Conservation (phyloP, 2,797 vertebrate species). For the Sebastes minor region DNA sequence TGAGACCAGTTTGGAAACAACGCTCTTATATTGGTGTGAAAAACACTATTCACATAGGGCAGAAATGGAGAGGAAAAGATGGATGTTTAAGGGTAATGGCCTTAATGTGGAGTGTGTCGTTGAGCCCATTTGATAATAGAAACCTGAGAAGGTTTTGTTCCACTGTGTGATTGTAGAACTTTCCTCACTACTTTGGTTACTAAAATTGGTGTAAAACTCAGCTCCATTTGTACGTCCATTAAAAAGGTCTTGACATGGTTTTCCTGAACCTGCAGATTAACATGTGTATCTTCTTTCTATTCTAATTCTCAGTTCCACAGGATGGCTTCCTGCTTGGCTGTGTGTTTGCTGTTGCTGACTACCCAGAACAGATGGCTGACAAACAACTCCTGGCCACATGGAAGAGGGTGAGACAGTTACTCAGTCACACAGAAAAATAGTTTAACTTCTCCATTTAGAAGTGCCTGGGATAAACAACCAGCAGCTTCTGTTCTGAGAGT, state of each 20-base stretch:
- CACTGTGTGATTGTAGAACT: not conserved
- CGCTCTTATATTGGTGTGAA: not conserved
- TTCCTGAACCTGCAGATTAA: not conserved
- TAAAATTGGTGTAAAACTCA: not conserved
- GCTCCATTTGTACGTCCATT: not conserved
- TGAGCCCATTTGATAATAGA: not conserved
- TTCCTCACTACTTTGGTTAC: not conserved
- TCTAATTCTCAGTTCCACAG: slow-evolving; percentile 87
- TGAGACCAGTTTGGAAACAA: not conserved
- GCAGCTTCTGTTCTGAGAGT: not conserved
- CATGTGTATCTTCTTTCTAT: not conserved
- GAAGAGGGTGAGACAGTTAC: slow-evolving; percentile 88
- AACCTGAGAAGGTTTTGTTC: too few species aligned
- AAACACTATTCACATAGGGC: not conserved
- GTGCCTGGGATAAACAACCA: not conserved
- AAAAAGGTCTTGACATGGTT: not conserved
- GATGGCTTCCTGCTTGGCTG: slow-evolving; percentile 94
- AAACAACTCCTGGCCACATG: slow-evolving; percentile 95
- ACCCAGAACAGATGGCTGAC: slow-evolving; percentile 98
- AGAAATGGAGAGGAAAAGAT: not conserved
- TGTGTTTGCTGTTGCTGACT: slow-evolving; percentile 95
- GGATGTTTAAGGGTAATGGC: not conserved
- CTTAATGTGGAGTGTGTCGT: not conserved
- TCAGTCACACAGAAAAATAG: not conserved
- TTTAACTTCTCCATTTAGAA: not conserved